Base-by-base conservation (phyloP, 2,888 invertebrate genomes). In the Unio pictorum region DNA sequence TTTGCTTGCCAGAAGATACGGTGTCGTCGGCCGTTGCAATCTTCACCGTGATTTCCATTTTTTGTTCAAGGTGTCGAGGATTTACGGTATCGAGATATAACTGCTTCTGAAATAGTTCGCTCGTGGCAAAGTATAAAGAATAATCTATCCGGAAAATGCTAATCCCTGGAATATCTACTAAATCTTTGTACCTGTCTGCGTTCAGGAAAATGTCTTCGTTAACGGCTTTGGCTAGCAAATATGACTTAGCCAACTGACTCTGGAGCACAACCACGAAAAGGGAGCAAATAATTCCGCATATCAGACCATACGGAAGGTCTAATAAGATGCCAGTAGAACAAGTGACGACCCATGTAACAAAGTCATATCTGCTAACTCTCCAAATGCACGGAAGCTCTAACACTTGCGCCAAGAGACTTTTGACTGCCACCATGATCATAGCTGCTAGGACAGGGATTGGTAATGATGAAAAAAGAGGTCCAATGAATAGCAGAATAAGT, bases 321-420 rank as follows among this genome's bases (percentile, higher is more conserved):
- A 87, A 69, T 8, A 87, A 67, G 11, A 85, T 77, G 1, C 83
- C 82, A 56, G 77, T 66, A 5, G 76, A n/a, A 61, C 79, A 83
- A 0, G 87, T 84, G 7, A 79, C 63, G 2, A 86, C 54, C 87
- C 87, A 88, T 18, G 85, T 84, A 4, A 93, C 81, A 0, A 94
- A 95, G 86, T 97, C 96, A 82, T 94, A 90, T 82, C 93, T 93
- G 77, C 95, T 95, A 23, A 95, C 89, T 80, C 91, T 92, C 94
- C 95, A 96, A 78, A 95, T 93, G 77, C 92, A 92, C 28, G 91
- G 89, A 0, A 96, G 90, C 62, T 95, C 93, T 87, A 91, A 82
- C 18, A 94, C 92, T 91, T 95, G 95, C 87, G 93, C 89, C 63
- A 91, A 85, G 18, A 91, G 82, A 62, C 88, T 85, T 69, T 91